Conservation (phyloP, 2,797 vertebrate genomes). For the Hippocampus kuda region DNA sequence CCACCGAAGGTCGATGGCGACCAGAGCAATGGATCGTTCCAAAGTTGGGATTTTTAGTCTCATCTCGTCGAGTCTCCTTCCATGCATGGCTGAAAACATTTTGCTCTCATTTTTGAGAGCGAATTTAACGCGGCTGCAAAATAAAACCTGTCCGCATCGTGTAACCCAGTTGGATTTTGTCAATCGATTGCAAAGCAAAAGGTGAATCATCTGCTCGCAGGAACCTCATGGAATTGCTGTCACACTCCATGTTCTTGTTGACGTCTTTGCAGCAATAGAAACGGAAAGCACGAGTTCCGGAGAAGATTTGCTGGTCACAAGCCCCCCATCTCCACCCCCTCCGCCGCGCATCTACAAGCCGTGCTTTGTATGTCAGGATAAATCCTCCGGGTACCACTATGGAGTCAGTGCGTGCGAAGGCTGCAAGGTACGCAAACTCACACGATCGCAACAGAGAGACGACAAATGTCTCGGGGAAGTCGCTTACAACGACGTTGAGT, state of each 20-base stretch:
- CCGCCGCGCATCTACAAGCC: constrained; percentile 90
- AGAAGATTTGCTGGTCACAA: constrained; percentile 80
- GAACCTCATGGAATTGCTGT: neutral
- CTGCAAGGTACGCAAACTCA: constrained; percentile 75
- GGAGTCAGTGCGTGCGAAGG: constrained; percentile 92
- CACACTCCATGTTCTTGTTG: constrained; percentile 1
- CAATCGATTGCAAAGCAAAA: neutral
- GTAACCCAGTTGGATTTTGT: neutral
- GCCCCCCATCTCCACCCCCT: constrained; percentile 82
- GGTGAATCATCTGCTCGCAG: neutral
- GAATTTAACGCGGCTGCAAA: too few species aligned
- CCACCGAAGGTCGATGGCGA: too few species aligned
- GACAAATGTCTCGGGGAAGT: constrained; percentile 9
- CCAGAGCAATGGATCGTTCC: too few species aligned
- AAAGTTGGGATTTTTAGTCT: too few species aligned
- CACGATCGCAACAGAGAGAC: neutral
- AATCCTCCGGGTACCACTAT: constrained; percentile 91
- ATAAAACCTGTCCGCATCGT: too few species aligned
- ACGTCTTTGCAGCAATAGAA: constrained; percentile 73
- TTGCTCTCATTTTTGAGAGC: too few species aligned
- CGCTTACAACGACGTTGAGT: constrained; percentile 11
- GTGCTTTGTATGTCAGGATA: constrained; percentile 94
- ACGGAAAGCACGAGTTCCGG: constrained; percentile 87
- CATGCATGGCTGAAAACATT: too few species aligned
- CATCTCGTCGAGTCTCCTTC: too few species aligned